These are phyloP conservation scores for Prolemur simus DNA, from an alignment of 2,113 vertebrate genomes.

Conservation along the genomic window DNA sequence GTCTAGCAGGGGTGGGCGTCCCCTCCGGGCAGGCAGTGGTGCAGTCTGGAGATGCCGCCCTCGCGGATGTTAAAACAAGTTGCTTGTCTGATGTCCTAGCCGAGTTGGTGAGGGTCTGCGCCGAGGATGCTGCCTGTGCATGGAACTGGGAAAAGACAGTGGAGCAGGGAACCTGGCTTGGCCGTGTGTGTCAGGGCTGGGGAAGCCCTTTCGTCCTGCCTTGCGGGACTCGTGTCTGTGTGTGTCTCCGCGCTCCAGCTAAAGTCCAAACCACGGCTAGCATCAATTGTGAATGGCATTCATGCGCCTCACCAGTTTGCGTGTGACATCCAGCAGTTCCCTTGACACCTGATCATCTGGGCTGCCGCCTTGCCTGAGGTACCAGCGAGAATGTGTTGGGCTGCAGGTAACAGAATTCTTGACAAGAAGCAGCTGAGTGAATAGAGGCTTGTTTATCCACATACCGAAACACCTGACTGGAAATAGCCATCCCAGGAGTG, in stretches of 20 bases:
- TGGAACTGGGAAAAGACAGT: neutral
- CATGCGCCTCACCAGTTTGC: neutral
- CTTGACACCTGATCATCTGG: neutral
- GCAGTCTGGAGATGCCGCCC: neutral
- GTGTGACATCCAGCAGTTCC: neutral
- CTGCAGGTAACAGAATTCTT: neutral
- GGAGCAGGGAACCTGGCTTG: neutral
- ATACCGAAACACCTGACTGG: neutral
- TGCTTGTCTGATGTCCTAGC: neutral
- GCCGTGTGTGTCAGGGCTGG: neutral
- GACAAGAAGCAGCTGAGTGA: neutral
- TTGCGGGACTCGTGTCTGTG: accelerated
- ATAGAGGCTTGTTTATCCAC: neutral
- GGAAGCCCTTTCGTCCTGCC: neutral
- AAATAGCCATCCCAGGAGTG: neutral
- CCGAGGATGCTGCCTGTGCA: neutral
- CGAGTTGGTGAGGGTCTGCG: neutral
- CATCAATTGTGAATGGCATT: neutral
- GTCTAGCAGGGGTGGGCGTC: neutral
- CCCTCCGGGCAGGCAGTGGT: neutral
- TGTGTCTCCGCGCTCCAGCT: neutral
- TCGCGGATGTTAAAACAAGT: neutral
- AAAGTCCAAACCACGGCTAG: neutral
- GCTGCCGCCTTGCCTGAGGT: neutral
- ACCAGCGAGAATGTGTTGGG: neutral